phyloP scores from a whole-genome alignment of 1,140 invertebrate genomes.

The Nasonia longicornis region DNA sequence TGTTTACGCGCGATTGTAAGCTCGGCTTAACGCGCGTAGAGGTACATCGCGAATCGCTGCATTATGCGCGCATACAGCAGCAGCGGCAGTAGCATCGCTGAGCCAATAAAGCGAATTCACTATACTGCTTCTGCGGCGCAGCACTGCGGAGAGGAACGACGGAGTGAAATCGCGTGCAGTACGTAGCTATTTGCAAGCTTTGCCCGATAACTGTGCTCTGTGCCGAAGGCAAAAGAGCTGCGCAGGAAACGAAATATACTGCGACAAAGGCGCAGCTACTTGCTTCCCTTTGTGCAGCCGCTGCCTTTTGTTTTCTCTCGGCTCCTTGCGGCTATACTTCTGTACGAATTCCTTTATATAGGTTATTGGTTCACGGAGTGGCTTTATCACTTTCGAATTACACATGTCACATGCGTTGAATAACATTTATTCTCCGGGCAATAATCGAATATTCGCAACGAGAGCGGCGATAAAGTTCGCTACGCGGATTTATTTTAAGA shows the following conservation, averaged over 20 bases:
- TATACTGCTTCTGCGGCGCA: background rate
- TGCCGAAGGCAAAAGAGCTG: background rate
- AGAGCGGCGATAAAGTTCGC: background rate
- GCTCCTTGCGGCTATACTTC: background rate
- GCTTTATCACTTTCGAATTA: too few relatives aligned
- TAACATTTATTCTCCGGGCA: too few relatives aligned
- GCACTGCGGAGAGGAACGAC: too few relatives aligned
- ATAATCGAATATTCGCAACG: background rate
- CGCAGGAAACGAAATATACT: background rate
- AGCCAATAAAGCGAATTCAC: constrained; percentile 11
- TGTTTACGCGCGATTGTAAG: constrained; percentile 13
- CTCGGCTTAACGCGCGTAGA: background rate
- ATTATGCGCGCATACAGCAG: background rate
- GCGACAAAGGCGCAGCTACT: constrained; percentile 2
- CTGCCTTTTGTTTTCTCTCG: background rate
- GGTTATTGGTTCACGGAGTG: background rate
- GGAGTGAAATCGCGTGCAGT: background rate
- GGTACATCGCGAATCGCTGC: background rate
- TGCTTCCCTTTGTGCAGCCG: background rate
- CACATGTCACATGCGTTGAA: too few relatives aligned
- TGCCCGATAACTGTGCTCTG: background rate
- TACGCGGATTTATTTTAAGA: background rate
- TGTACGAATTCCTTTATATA: background rate
- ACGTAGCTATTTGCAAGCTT: background rate
- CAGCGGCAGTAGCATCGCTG: background rate